A percentile compares a stretch with the other conserved stretches of the same genome.
phyloP scores from a whole-genome alignment of 1,140 invertebrate genomes.

The Drosophila tani region DNA sequence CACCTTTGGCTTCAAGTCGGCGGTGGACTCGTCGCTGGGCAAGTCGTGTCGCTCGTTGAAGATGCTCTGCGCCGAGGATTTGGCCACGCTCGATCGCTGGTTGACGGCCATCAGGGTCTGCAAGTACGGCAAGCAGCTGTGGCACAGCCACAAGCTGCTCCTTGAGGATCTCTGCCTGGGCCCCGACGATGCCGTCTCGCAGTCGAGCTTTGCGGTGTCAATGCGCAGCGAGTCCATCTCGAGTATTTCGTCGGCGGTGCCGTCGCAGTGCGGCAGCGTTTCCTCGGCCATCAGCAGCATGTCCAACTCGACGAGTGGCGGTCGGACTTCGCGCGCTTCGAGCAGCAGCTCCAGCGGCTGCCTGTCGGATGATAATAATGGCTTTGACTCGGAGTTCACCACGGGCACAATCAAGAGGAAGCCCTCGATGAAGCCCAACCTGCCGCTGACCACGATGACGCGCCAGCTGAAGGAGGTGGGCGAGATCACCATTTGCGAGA shows the following conservation, averaged over 20 bases:
- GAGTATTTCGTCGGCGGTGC: slow-evolving; percentile 87
- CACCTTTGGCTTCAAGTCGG: slow-evolving; percentile 98
- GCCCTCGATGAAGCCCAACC: slow-evolving; percentile 94
- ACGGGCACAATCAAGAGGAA: slow-evolving; percentile 94
- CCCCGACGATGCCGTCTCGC: slow-evolving; percentile 89
- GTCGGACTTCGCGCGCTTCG: slow-evolving; percentile 89
- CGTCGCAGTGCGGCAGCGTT: slow-evolving; percentile 86
- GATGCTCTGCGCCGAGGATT: slow-evolving; percentile 98
- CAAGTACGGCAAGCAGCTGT: slow-evolving; percentile 94
- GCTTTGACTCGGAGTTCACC: slow-evolving; percentile 91
- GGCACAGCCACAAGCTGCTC: slow-evolving; percentile 93
- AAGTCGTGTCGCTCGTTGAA: slow-evolving; percentile 96
- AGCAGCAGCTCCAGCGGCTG: slow-evolving; percentile 93
- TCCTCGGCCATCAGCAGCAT: slow-evolving; percentile 85
- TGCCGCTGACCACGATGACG: slow-evolving; percentile 96
- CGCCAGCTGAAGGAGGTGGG: slow-evolving; percentile 94
- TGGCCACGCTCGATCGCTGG: slow-evolving; percentile 94
- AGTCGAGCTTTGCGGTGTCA: slow-evolving; percentile 80
- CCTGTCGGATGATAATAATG: slow-evolving; percentile 91
- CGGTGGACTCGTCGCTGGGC: slow-evolving; percentile 92
- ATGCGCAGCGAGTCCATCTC: slow-evolving; percentile 85
- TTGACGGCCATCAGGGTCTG: slow-evolving; percentile 97
- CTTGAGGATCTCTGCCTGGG: slow-evolving; percentile 94
- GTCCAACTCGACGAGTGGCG: slow-evolving; percentile 84
- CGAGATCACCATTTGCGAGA: slow-evolving; percentile 86